Evolutionary conservation across 2,113 vertebrate species (phyloP).

Genomic region (Microcebus tavaratra): DNA sequence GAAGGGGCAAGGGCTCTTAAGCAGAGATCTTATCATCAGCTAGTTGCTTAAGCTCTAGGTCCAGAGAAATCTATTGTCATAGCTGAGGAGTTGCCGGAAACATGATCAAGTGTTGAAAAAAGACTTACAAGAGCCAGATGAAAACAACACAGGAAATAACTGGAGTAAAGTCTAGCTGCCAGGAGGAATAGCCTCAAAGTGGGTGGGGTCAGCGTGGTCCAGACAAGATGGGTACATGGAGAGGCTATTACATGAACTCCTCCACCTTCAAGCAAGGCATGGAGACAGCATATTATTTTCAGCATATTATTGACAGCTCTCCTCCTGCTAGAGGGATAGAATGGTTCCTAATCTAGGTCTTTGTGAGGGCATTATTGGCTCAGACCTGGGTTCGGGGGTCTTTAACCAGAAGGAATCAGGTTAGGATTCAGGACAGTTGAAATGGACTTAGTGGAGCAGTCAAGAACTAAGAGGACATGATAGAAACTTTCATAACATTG

Average conservation of each 20-base stretch:
- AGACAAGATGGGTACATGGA: too few species aligned
- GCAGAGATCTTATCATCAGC: background rate
- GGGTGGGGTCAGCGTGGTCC: background rate
- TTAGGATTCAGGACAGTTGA: background rate
- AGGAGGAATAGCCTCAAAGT: background rate
- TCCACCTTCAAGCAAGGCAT: background rate
- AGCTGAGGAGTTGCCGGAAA: background rate
- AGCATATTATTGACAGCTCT: background rate
- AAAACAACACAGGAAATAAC: background rate
- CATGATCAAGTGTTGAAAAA: background rate
- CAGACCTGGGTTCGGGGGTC: background rate
- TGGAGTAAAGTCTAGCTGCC: background rate
- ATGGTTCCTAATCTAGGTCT: background rate
- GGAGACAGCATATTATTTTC: background rate
- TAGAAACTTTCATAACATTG: conserved; percentile 50
- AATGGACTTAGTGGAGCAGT: background rate
- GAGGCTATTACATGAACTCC: background rate
- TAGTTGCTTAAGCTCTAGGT: background rate
- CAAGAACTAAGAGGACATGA: background rate
- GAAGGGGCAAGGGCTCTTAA: background rate
- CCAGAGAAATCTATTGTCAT: background rate
- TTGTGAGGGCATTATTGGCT: background rate
- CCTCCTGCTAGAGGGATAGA: background rate
- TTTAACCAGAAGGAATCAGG: background rate
- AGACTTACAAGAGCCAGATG: background rate